Evolutionary conservation across 2,113 vertebrate genomes (phyloP).

Genomic region (Rhadina sibilatrix): DNA sequence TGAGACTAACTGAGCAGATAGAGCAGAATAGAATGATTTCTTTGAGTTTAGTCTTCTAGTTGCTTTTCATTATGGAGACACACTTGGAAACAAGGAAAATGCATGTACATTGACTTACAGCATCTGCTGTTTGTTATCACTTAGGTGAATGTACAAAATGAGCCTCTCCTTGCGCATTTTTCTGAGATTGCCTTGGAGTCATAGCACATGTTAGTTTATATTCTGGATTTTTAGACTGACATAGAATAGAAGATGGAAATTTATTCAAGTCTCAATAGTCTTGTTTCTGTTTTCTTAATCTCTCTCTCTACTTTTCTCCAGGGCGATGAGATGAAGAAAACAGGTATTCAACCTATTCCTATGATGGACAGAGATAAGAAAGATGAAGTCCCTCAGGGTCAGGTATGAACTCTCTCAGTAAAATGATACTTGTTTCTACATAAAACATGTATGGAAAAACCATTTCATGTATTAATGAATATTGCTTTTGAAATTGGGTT

Average conservation of each 20-base stretch:
- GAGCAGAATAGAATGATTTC: neutral
- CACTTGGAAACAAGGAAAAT: neutral
- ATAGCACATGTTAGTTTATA: neutral
- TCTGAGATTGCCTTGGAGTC: neutral
- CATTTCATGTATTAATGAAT: neutral
- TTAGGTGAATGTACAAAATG: neutral
- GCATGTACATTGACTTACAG: neutral
- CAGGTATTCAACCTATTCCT: constrained; percentile 93
- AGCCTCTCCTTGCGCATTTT: neutral
- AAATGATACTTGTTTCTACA: neutral
- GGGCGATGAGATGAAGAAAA: constrained; percentile 99
- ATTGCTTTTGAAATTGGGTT: neutral
- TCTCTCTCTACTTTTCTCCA: constrained; percentile 38
- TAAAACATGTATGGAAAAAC: neutral
- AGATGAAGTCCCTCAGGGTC: constrained; percentile 93
- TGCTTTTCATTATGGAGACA: neutral
- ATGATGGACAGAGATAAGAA: constrained; percentile 99
- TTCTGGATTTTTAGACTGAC: neutral
- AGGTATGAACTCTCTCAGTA: constrained; percentile 75
- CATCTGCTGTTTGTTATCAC: neutral
- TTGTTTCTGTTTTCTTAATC: neutral
- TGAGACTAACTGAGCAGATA: neutral
- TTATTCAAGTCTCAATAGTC: neutral
- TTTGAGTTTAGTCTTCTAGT: neutral
- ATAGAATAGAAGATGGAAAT: neutral